phyloP scores from a whole-genome alignment of 2,113 vertebrate species.

The Callaeas wilsoni region DNA sequence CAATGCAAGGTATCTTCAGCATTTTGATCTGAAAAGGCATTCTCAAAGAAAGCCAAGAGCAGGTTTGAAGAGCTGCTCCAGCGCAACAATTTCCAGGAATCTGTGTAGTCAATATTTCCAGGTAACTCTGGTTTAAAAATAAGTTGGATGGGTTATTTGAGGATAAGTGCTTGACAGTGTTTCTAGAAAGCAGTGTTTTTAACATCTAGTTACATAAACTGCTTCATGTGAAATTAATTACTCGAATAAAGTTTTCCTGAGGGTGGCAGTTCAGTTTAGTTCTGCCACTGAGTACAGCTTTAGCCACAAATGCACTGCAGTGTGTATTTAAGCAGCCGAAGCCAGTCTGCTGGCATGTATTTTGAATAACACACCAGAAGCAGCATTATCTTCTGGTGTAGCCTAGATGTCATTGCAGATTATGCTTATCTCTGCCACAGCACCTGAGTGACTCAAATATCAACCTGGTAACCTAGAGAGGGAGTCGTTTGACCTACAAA shows the following conservation, averaged over 20 bases:
- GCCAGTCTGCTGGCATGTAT: not conserved
- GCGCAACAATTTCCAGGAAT: not conserved
- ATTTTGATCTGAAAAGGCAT: not conserved
- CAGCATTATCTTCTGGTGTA: not conserved
- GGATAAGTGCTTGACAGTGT: not conserved
- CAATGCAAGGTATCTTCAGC: not conserved
- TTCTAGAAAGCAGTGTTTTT: not conserved
- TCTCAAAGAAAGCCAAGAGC: not conserved
- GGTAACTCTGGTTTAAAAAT: not conserved
- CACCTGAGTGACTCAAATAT: not conserved
- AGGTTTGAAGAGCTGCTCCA: not conserved
- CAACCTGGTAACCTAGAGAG: not conserved
- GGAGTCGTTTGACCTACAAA: not conserved
- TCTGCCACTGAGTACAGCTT: not conserved
- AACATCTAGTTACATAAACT: not conserved
- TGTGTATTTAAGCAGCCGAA: not conserved
- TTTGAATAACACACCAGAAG: not conserved
- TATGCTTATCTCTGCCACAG: not conserved
- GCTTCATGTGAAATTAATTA: not conserved
- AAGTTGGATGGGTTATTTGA: not conserved
- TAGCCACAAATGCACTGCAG: not conserved
- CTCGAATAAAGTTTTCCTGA: slow-evolving; percentile 11
- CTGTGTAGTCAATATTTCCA: not conserved
- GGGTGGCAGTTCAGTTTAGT: slow-evolving; percentile 4
- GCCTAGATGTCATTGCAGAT: not conserved